phyloP scores from a whole-genome alignment of 2,888 invertebrate genomes.

The Eremobia ochroleuca region DNA sequence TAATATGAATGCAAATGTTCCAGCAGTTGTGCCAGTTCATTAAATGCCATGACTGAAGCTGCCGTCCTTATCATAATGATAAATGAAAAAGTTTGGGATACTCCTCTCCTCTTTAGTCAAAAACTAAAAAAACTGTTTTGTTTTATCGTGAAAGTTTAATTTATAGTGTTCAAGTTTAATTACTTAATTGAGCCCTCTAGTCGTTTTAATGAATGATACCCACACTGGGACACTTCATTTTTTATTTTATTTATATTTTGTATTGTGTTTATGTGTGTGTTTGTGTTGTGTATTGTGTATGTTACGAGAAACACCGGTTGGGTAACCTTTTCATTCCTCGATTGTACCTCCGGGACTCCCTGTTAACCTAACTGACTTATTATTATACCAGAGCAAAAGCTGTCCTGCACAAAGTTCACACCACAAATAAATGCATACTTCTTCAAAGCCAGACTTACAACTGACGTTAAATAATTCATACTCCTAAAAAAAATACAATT shows the following conservation, averaged over 20 bases:
- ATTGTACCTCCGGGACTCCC: no score
- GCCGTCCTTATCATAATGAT: not conserved
- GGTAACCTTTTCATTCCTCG: no score
- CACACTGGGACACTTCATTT: no score
- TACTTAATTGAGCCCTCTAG: not conserved
- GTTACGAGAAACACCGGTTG: no score
- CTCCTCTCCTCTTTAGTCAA: not conserved
- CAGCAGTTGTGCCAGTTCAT: not conserved
- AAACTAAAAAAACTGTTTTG: constrained; percentile 3
- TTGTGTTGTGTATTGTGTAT: no score
- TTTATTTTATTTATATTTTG: no score
- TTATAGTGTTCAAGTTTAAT: not conserved
- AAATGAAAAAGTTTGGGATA: not conserved
- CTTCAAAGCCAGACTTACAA: not conserved
- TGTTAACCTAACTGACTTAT: not conserved
- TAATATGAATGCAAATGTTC: not conserved
- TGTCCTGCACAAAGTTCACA: not conserved
- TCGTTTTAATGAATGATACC: no score
- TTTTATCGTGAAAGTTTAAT: constrained; percentile 11
- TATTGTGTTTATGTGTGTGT: no score
- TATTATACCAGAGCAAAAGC: not conserved
- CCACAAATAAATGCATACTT: not conserved
- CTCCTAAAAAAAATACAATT: constrained; percentile 17
- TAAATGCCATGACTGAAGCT: not conserved
- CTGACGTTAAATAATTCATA: constrained; percentile 4